Base-by-base conservation (phyloP, 92 coral and sea anemone species). In the Zoanthus solanderi region DNA sequence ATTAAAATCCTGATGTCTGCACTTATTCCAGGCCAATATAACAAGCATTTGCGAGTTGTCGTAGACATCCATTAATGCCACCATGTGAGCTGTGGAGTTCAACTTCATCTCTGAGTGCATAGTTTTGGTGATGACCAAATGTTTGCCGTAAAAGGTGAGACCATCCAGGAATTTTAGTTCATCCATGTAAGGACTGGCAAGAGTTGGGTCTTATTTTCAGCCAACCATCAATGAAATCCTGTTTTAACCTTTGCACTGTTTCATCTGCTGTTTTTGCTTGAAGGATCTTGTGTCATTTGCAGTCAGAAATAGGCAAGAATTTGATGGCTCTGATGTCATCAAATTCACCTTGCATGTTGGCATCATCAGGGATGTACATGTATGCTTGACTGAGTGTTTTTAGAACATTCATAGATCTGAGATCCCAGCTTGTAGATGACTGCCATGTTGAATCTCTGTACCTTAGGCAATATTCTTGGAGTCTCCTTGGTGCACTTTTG, bases 31-130 rank as follows among this genome's bases (percentile, higher is more conserved):
- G 75, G 83, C 89, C 84, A 76, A 74, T 75, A 87, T n/a, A n/a
- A n/a, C 7, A 76, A 47, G 75, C 89, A 76, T 75, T 76, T 85
- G 42, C 85, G 17, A 53, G 76, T 54, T 71, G 34, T 78, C 66
- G 42, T 71, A 78, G 86, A 47, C 90, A 78, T n/a, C 84, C 44
- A 69, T 87, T 83, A n/a, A 76, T 69, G 37, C 90, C 90, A 69
- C 78, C 58, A 52, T 87, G 79, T 42, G 87, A 87, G 66, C 78
- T 8, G 63, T 85, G 89, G 46, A 85, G 66, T 66, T 76, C 45
- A 80, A 1, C 77, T 75, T 72, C 47, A 75, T 50, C 63, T 48
- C 68, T 16, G 58, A 45, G 61, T 44, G 89, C 54, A 85, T 72
- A 63, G 31, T 68, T 29, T 72, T 71, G 44, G 31, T 52, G 46